Evolutionary conservation across 2,888 invertebrate species (phyloP).

Genomic region (Seira ritae): DNA sequence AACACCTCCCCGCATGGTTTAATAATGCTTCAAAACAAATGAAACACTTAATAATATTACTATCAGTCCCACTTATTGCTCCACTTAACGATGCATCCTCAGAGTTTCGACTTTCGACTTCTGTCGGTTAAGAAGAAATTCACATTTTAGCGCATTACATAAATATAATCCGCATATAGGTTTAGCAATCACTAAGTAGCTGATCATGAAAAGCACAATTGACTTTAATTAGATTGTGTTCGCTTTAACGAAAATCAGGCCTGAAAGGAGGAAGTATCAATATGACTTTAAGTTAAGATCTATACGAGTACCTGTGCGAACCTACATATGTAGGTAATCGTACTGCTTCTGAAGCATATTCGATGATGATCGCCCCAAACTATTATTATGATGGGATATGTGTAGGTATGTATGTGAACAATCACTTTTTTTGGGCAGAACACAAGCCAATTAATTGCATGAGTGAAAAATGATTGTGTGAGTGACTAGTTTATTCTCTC

Average conservation of each 20-base stretch:
- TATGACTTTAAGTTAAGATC: too few species aligned
- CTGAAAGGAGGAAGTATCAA: too few species aligned
- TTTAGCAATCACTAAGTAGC: neutral
- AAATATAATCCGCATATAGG: neutral
- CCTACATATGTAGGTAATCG: too few species aligned
- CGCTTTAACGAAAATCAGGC: too few species aligned
- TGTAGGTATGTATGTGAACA: neutral
- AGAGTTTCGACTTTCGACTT: slow-evolving; percentile 73
- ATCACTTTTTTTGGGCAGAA: slow-evolving; percentile 5
- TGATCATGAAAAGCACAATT: neutral
- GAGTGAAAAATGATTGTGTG: slow-evolving; percentile 60
- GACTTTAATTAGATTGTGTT: neutral
- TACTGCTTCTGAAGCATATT: neutral
- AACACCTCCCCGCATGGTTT: slow-evolving; percentile 3
- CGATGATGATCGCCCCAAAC: too few species aligned
- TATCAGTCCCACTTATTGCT: slow-evolving; percentile 73
- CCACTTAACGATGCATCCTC: slow-evolving; percentile 73
- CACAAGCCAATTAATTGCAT: slow-evolving; percentile 51
- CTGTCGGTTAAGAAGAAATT: slow-evolving; percentile 46
- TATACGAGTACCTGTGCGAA: too few species aligned
- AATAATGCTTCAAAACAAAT: neutral
- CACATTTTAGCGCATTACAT: neutral
- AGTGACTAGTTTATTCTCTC: slow-evolving; percentile 46
- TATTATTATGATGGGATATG: too few species aligned
- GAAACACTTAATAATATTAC: slow-evolving; percentile 23